Percentiles rank a stretch among this genome's conserved stretches.
phyloP scores from a whole-genome alignment of 2,888 invertebrate genomes.

The Cephus sareptanus region DNA sequence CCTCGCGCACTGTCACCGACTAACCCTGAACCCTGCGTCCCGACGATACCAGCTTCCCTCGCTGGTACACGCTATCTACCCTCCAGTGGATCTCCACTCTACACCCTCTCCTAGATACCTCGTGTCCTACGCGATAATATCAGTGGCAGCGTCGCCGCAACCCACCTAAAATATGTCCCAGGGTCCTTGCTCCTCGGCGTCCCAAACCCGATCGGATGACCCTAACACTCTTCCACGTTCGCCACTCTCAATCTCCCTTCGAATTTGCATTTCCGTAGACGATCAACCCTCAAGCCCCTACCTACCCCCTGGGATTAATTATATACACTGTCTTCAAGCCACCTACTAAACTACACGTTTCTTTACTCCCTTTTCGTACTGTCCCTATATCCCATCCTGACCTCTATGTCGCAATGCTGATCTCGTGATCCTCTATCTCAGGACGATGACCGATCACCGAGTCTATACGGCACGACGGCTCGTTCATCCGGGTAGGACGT shows the following conservation, averaged over 20 bases:
- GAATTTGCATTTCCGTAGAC: neutral
- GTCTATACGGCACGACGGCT: neutral
- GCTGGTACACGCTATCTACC: neutral
- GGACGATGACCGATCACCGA: neutral
- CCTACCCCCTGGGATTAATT: neutral
- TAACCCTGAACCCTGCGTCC: slow-evolving; percentile 5
- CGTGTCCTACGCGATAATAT: neutral
- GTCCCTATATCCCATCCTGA: neutral
- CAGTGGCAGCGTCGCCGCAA: neutral
- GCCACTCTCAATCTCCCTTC: neutral
- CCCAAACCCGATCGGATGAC: neutral
- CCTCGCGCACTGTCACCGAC: slow-evolving; percentile 4
- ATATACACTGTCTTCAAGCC: neutral
- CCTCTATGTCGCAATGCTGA: neutral
- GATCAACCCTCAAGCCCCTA: neutral
- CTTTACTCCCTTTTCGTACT: neutral
- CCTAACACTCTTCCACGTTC: neutral
- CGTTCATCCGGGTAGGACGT: neutral
- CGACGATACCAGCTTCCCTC: neutral
- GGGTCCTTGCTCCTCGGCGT: neutral
- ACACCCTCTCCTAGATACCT: neutral
- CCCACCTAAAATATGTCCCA: neutral
- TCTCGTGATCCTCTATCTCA: neutral
- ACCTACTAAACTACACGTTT: neutral
- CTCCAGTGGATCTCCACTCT: neutral